Percentiles rank a stretch among this genome's conserved stretches.
These are phyloP conservation scores for Gobio gobio DNA, from an alignment of 2,113 vertebrate genomes.

Conservation along the genomic window DNA sequence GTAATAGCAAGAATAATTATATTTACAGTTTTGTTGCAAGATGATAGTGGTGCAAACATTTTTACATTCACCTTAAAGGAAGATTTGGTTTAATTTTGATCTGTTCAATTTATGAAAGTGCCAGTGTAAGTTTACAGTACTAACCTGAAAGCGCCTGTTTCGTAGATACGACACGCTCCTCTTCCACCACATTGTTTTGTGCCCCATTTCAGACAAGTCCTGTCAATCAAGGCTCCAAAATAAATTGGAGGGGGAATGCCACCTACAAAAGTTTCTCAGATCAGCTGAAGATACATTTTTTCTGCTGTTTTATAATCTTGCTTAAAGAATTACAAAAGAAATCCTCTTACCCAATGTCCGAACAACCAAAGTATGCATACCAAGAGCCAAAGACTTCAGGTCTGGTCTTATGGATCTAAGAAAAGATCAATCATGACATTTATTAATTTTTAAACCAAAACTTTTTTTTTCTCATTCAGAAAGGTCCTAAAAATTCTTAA, in stretches of 20 bases:
- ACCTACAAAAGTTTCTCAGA: conserved; percentile 72
- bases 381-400: conserved; percentile 88
- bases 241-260: conserved; percentile 93
- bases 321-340: neutral
- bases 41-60: too few relatives aligned
- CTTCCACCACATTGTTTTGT: conserved; percentile 79
- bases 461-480: neutral
- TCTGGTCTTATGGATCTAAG: conserved; percentile 85
- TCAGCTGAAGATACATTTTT: neutral
- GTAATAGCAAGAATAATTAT: too few relatives aligned
- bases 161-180: conserved; percentile 86
- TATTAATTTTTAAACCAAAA: neutral
- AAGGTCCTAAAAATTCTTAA: neutral
- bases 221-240: conserved; percentile 91
- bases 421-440: neutral
- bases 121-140: neutral
- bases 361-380: conserved; percentile 79
- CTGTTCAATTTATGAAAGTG: neutral
- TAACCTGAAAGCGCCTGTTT: conserved; percentile 82
- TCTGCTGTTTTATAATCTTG: neutral
- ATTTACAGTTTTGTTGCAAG: too few relatives aligned
- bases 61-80: too few relatives aligned
- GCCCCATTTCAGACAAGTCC: conserved; percentile 92
- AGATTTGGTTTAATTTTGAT: neutral
- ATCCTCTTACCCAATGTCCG: conserved; percentile 82